Evolutionary conservation across 2,113 vertebrate species (phyloP), one percentile per base, ranked within the genome.

Genomic region (Burhinus bistriatus): DNA sequence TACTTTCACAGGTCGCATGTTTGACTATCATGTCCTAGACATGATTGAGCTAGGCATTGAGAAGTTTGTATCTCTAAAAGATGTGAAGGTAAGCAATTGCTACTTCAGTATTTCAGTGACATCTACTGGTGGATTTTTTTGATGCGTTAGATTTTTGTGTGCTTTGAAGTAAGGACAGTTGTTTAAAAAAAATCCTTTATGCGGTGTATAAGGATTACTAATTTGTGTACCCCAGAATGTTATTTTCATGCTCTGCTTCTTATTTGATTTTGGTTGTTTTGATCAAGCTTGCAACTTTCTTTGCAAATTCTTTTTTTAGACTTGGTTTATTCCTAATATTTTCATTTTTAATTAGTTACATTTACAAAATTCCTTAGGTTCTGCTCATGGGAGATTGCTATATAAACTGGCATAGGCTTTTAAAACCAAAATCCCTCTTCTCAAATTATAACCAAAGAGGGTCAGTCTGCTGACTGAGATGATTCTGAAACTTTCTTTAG

Each of bases 31-130:
- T 2, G 98, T 99, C 47, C 98, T 99, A 17, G 99, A 99, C 90
- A 99, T 99, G 99, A 98, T 99, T 90, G 99, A 99, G 96, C 97
- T 99, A 22, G 99, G 99, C 10, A 75, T 99, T 57, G 99, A 99
- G 96, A 99, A 99, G 49, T 99, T 98, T 79, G 96, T 98, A 29
- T 98, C 99, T 30, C 97, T 99, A 10, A 98, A 98, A 75, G 98
- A 99, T 16, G 97, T 99, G 68, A 99, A 99, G 99, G 99, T 99
- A 98, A 98, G 91, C 69, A 86, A 26, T 89, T 2, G 6, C 8
- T 55, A 3, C n/a, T 44, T 68, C 51, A 11, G 51, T 44, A 32
- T n/a, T 54, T 40, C 79, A 70, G 52, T 88, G 95, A 87, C 95
- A 92, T 57, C 93, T 97, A 9, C 61, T 97, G 96, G 93, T 95